These are phyloP conservation scores for Esox masquinongy DNA, from an alignment of 2,797 vertebrate genomes.

Conservation along the genomic window DNA sequence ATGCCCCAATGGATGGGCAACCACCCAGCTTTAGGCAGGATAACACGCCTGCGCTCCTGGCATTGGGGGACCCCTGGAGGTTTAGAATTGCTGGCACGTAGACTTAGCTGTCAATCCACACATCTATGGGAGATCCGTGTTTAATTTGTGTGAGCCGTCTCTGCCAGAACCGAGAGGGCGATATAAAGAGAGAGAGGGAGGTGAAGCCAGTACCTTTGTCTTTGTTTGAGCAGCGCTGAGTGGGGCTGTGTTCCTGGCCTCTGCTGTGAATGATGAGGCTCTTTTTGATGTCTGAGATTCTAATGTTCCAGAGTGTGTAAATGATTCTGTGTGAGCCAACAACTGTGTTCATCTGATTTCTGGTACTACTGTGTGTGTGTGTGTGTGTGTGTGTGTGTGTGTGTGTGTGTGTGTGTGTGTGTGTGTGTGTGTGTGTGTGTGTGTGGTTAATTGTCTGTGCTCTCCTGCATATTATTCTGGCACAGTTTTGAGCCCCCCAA, in stretches of 20 bases:
- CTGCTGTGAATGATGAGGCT: constrained; percentile 33
- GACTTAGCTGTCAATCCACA: constrained; percentile 69
- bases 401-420: constrained; percentile 13
- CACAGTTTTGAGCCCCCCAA: constrained; percentile 37
- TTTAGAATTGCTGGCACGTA: constrained; percentile 74
- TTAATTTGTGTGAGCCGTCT: constrained; percentile 70
- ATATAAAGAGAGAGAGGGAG: constrained; percentile 33
- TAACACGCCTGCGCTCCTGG: constrained; percentile 67
- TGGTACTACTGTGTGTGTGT: neutral
- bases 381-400: constrained; percentile 14
- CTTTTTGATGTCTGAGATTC: constrained; percentile 22
- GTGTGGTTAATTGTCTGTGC: constrained; percentile 50
- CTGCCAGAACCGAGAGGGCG: constrained; percentile 55
- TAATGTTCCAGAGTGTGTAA: neutral
- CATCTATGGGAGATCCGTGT: constrained; percentile 74
- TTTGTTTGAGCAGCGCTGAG: constrained; percentile 40
- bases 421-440: constrained; percentile 10
- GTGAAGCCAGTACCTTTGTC: constrained; percentile 56
- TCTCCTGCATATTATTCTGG: constrained; percentile 51
- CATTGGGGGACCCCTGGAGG: constrained; percentile 61
- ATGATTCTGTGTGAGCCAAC: neutral
- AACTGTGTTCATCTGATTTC: too few relatives aligned
- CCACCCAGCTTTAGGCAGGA: constrained; percentile 55
- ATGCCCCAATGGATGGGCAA: neutral
- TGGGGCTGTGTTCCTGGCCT: constrained; percentile 40